Percentiles rank a stretch among this genome's conserved stretches.
phyloP scores from a whole-genome alignment of 2,797 vertebrate genomes.

The Aphelocoma californica region DNA sequence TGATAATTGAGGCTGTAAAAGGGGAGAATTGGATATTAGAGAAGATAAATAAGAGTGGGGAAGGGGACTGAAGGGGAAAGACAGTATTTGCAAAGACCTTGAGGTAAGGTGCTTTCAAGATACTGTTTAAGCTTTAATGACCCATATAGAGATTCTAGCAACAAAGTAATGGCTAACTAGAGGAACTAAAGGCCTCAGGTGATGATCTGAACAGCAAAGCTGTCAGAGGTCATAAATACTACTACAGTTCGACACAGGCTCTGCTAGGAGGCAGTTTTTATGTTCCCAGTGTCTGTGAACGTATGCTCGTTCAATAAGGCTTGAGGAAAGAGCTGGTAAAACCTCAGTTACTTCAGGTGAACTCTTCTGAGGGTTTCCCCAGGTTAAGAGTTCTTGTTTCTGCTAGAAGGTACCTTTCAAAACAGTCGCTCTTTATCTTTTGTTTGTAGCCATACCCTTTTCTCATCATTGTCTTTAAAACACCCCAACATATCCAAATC shows the following conservation, averaged over 20 bases:
- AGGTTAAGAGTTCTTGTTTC: neutral
- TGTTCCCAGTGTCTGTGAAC: neutral
- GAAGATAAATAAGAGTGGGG: neutral
- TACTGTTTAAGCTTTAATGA: slow-evolving; percentile 44
- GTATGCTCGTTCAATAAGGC: neutral
- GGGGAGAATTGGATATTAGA: neutral
- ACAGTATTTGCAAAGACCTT: neutral
- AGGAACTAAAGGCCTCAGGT: slow-evolving; percentile 19
- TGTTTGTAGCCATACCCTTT: neutral
- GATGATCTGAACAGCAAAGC: slow-evolving; percentile 4
- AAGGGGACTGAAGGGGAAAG: neutral
- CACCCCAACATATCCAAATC: rapidly evolving
- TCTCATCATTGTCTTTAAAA: neutral
- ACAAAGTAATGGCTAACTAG: neutral
- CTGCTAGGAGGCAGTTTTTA: neutral
- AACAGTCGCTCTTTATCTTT: neutral
- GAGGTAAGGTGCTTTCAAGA: neutral
- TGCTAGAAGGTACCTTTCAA: neutral
- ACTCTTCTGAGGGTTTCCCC: neutral
- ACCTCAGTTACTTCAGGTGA: neutral
- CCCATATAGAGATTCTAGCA: neutral
- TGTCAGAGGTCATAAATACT: slow-evolving; percentile 12
- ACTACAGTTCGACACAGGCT: neutral
- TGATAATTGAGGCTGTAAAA: neutral
- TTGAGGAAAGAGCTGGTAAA: neutral